phyloP scores from a whole-genome alignment of 1,140 invertebrate species.

The Drosophila baimaii region DNA sequence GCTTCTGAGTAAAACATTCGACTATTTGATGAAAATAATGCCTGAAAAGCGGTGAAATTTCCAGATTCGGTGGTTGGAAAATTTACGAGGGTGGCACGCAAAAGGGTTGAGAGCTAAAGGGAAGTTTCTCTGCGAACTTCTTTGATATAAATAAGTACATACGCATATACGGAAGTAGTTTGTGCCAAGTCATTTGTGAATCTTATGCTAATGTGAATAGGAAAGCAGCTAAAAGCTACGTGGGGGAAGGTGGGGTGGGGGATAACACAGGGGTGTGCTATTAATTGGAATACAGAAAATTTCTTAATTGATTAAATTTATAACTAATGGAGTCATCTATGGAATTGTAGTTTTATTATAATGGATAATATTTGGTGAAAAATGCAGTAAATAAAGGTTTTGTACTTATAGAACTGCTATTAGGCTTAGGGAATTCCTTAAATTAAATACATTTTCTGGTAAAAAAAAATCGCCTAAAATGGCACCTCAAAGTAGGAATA shows the following conservation, averaged over 20 bases:
- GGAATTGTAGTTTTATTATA: neutral
- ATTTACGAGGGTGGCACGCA: conserved; percentile 30
- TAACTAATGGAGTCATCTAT: neutral
- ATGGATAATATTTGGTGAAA: neutral
- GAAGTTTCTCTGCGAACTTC: conserved; percentile 37
- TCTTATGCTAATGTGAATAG: conserved; percentile 32
- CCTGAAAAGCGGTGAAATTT: conserved; percentile 72
- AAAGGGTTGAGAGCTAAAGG: conserved; percentile 31
- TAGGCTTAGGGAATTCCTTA: too few species aligned
- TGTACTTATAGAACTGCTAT: neutral
- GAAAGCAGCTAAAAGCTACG: conserved; percentile 16
- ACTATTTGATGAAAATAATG: conserved; percentile 77
- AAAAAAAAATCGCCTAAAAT: too few species aligned
- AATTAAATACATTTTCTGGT: too few species aligned
- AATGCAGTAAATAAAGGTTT: neutral
- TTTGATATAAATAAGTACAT: conserved; percentile 25
- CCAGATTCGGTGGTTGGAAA: conserved; percentile 49
- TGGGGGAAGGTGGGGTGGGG: too few species aligned
- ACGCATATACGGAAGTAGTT: conserved; percentile 29
- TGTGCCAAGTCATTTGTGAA: conserved; percentile 58
- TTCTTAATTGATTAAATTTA: conserved; percentile 19
- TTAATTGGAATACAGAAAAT: conserved; percentile 21
- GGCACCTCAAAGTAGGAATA: too few species aligned
- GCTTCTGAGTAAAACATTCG: conserved; percentile 69
- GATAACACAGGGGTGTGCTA: conserved; percentile 7